phyloP scores from a whole-genome alignment of 64 coral and sea anemone genomes.

The Actinia tenebrosa region DNA sequence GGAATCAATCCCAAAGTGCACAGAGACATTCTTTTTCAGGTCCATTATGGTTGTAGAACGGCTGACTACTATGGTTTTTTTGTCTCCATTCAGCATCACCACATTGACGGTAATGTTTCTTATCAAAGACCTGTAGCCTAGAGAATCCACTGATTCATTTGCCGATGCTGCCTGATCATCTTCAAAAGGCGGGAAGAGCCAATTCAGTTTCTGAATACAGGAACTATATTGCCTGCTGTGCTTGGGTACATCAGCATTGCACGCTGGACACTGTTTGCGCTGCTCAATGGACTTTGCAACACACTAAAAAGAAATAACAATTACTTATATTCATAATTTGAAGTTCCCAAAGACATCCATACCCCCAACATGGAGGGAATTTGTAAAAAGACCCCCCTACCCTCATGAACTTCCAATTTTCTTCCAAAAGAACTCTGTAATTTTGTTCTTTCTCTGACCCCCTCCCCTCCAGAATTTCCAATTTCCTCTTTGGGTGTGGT shows the following conservation, averaged over 20 bases:
- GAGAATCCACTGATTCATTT: background rate
- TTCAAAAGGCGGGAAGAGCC: conserved; percentile 9
- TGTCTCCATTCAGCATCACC: conserved; percentile 17
- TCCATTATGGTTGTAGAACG: conserved; percentile 14
- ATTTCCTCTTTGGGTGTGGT: too few species aligned
- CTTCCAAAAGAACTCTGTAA: too few species aligned
- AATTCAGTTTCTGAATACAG: conserved; percentile 4
- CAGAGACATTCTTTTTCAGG: conserved; percentile 10
- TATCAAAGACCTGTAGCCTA: background rate
- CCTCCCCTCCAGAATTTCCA: too few species aligned
- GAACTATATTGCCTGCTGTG: background rate
- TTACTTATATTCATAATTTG: too few species aligned
- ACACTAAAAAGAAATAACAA: background rate
- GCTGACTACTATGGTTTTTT: background rate
- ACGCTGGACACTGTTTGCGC: background rate
- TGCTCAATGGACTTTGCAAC: background rate
- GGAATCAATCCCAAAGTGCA: conserved; percentile 23
- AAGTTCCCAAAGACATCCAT: too few species aligned
- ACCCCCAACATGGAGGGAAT: too few species aligned
- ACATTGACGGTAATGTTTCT: background rate
- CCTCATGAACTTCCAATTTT: too few species aligned
- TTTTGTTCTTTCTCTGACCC: too few species aligned
- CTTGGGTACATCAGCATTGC: background rate
- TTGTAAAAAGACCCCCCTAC: too few species aligned
- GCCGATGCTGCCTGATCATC: background rate